Conservation (phyloP, 2,888 invertebrate species). For the Sphecodes monilicornis region DNA sequence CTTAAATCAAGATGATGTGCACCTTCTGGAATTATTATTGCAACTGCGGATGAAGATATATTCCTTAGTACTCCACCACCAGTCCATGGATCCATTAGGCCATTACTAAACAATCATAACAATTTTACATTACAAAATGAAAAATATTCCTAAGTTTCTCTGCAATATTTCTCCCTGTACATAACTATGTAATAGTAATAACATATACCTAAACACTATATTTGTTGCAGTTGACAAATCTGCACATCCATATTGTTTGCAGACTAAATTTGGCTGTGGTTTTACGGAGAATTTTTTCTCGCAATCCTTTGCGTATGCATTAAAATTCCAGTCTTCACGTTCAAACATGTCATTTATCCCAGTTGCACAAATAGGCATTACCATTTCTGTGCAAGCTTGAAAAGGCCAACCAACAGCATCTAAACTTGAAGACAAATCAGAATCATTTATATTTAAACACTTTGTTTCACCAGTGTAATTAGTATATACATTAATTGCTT, state of each 20-base stretch:
- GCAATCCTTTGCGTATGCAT: conserved; percentile 89
- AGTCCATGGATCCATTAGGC: conserved; percentile 94
- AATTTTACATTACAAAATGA: conserved; percentile 8
- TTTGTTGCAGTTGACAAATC: conserved; percentile 89
- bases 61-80: conserved; percentile 92
- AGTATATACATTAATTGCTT: conserved; percentile 90
- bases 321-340: conserved; percentile 90
- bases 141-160: not conserved
- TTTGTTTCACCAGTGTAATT: conserved; percentile 91
- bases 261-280: conserved; percentile 89
- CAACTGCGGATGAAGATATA: conserved; percentile 88
- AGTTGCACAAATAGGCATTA: conserved; percentile 96
- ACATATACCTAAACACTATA: conserved; percentile 87
- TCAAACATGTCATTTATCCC: conserved; percentile 94
- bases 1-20: conserved; percentile 95
- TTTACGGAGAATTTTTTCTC: conserved; percentile 88
- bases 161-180: not conserved
- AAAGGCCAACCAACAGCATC: conserved; percentile 92
- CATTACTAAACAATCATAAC: conserved; percentile 88
- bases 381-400: conserved; percentile 97
- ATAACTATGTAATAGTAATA: not conserved
- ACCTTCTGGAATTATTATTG: conserved; percentile 91
- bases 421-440: conserved; percentile 85
- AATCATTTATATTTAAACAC: conserved; percentile 89
- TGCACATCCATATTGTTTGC: conserved; percentile 92